These are phyloP conservation scores for Megalopta genalis DNA, from an alignment of 1,140 invertebrate species.

Conservation along the genomic window DNA sequence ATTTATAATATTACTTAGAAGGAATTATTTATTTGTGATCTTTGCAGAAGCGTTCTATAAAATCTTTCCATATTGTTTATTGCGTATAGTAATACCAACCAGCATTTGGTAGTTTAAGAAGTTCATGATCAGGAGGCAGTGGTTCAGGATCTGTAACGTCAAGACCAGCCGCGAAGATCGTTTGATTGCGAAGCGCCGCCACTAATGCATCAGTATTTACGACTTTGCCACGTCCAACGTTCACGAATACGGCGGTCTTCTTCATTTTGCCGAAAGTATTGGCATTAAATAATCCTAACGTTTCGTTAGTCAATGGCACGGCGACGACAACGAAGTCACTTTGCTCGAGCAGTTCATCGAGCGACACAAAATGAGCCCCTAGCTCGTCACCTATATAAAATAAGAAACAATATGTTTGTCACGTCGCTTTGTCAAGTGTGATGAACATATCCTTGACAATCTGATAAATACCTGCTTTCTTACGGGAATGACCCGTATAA, in stretches of 20 bases:
- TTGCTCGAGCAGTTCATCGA: conserved; percentile 85
- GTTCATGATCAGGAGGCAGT: conserved; percentile 86
- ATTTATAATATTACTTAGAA: not conserved
- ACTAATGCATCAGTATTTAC: conserved; percentile 89
- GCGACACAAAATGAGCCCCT: conserved; percentile 85
- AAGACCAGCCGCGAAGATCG: conserved; percentile 91
- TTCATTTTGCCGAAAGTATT: conserved; percentile 90
- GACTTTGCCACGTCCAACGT: conserved; percentile 88
- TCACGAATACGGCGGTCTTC: conserved; percentile 87
- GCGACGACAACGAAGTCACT: conserved; percentile 90
- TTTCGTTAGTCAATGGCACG: conserved; percentile 86
- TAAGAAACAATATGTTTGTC: not conserved
- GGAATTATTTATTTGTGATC: not conserved
- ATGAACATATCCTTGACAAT: not conserved
- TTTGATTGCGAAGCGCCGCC: conserved; percentile 85
- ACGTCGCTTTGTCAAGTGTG: not conserved
- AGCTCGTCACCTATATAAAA: conserved; percentile 79
- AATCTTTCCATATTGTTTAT: not conserved
- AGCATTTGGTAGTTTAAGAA: conserved; percentile 89
- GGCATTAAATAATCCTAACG: conserved; percentile 86
- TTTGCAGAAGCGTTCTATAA: not conserved
- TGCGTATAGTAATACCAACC: conserved; percentile 79
- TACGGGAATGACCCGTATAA: conserved; percentile 85
- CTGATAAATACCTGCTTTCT: conserved; percentile 81
- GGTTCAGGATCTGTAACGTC: conserved; percentile 96